Evolutionary conservation across 2,888 invertebrate species (phyloP).

Genomic region (Hirudinaria manillensis): DNA sequence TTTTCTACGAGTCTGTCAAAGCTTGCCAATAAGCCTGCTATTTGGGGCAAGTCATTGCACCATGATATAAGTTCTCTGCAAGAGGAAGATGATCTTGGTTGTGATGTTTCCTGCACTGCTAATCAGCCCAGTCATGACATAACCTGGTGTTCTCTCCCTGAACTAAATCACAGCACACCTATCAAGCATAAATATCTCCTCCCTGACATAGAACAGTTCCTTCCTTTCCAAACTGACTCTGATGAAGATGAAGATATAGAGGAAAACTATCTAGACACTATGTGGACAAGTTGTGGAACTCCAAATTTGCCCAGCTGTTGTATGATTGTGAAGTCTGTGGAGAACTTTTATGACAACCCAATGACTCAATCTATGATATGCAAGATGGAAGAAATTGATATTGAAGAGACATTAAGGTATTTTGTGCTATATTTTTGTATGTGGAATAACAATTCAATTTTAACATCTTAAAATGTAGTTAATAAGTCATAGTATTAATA

Average conservation of each 20-base stretch:
- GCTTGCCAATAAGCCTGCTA: not conserved
- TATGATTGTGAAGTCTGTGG: too few species aligned
- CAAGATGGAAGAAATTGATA: too few species aligned
- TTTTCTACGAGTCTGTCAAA: not conserved
- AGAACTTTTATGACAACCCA: too few species aligned
- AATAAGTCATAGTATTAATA: too few species aligned
- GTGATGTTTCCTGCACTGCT: not conserved
- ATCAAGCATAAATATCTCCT: not conserved
- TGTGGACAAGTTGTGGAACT: not conserved
- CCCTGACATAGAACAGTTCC: not conserved
- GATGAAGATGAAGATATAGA: conserved; percentile 6
- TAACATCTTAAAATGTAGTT: too few species aligned
- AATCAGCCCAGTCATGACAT: not conserved
- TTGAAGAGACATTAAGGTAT: too few species aligned
- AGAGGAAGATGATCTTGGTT: not conserved
- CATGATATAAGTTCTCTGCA: too few species aligned
- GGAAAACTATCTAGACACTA: conserved; percentile 7
- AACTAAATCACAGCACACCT: not conserved
- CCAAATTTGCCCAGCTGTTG: too few species aligned
- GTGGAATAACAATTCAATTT: too few species aligned
- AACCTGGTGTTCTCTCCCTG: not conserved
- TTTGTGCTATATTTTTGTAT: too few species aligned
- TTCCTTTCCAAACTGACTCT: not conserved
- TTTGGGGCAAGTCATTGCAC: not conserved
- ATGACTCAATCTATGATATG: too few species aligned